phyloP scores from a whole-genome alignment of 2,113 vertebrate genomes.

The Neopipo cinnamomea region DNA sequence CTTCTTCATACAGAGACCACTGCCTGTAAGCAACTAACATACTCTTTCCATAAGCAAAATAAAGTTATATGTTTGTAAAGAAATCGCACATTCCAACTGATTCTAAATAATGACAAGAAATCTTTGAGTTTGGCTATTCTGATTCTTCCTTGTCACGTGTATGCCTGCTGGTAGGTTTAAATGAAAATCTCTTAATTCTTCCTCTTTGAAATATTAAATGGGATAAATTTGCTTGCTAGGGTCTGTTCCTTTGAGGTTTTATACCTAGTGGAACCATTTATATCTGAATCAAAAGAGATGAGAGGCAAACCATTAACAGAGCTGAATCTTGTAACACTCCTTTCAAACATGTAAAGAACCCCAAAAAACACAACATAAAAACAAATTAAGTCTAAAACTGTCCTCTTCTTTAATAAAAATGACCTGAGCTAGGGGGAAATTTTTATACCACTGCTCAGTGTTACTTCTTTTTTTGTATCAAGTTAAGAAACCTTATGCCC shows the following conservation, averaged over 20 bases:
- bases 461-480: not conserved
- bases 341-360: not conserved
- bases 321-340: not conserved
- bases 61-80: not conserved
- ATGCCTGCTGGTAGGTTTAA: not conserved
- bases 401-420: not conserved
- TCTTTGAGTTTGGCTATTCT: not conserved
- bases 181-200: not conserved
- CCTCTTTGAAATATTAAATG: not conserved
- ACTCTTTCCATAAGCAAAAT: not conserved
- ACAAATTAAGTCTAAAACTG: not conserved
- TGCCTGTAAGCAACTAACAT: not conserved
- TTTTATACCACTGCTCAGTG: not conserved
- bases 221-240: not conserved
- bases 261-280: not conserved
- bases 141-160: not conserved
- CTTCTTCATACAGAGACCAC: not conserved
- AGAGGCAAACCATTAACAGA: not conserved
- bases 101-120: not conserved
- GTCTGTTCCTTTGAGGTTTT: not conserved
- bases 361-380: not conserved
- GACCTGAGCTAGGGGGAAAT: rapidly evolving
- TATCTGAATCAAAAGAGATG: not conserved
- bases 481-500: not conserved
- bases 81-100: not conserved